A percentile compares a stretch with the other conserved stretches of the same genome.
Conservation (phyloP, 2,797 vertebrate species). For the Helicolenus hilgendorfi region DNA sequence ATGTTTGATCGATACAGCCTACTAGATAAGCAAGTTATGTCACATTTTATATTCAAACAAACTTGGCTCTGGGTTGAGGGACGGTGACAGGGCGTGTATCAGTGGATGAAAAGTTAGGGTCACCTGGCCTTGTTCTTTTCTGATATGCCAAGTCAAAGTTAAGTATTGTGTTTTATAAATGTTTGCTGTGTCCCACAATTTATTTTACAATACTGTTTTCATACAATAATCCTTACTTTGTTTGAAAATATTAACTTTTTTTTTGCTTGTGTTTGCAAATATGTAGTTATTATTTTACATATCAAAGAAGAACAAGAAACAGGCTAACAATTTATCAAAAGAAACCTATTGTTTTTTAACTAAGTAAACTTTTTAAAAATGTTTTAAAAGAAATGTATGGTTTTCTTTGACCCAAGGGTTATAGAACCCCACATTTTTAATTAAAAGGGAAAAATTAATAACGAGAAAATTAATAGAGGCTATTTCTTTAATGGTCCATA, state of each 20-base stretch:
- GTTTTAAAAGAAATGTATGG: background rate
- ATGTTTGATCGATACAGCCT: constrained; percentile 8
- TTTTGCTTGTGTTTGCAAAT: background rate
- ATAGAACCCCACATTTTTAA: background rate
- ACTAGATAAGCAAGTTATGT: background rate
- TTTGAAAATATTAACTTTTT: background rate
- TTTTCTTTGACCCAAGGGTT: background rate
- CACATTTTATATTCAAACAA: background rate
- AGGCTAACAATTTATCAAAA: background rate
- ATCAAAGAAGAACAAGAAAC: background rate
- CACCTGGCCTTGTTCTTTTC: constrained; percentile 62
- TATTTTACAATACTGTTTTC: background rate
- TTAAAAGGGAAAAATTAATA: background rate
- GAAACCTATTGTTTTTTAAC: background rate
- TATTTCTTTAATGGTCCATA: background rate
- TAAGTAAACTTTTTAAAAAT: background rate
- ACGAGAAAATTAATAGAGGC: background rate
- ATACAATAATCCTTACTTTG: background rate
- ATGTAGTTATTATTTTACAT: background rate
- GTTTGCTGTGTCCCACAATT: background rate
- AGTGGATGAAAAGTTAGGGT: constrained; percentile 63
- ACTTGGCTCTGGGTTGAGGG: background rate
- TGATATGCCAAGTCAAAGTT: constrained; percentile 25
- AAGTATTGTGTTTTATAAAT: constrained; percentile 6
- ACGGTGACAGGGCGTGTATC: background rate